A percentile compares a stretch with the other conserved stretches of the same genome.
These are phyloP conservation scores for Hetaerina titia DNA, from an alignment of 2,888 invertebrate species.

Conservation along the genomic window DNA sequence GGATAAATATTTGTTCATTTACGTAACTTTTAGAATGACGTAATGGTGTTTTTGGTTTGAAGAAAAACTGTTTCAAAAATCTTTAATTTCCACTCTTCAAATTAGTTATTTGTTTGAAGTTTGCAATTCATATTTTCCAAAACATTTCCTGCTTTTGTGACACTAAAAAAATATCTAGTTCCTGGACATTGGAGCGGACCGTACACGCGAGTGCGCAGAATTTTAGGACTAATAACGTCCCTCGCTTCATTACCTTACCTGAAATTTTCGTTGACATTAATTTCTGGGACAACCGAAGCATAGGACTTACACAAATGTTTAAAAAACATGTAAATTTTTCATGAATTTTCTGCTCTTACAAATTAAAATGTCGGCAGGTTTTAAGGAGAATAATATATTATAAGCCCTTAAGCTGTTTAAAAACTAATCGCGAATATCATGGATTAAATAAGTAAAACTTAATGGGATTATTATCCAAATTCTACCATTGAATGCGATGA, in stretches of 20 bases:
- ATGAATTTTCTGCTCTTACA: too few species aligned
- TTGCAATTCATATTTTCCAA: background rate
- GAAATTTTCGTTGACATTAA: rapidly evolving
- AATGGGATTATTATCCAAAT: too few species aligned
- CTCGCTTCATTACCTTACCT: background rate
- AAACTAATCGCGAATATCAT: too few species aligned
- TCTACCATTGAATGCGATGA: too few species aligned
- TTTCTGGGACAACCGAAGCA: background rate
- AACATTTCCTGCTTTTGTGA: background rate
- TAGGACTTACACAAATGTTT: background rate
- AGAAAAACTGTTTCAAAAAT: background rate
- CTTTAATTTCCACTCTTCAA: background rate
- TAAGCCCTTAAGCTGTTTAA: too few species aligned
- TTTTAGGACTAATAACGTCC: background rate
- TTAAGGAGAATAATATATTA: too few species aligned
- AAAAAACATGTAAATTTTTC: too few species aligned
- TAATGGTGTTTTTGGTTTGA: background rate
- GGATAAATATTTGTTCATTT: background rate
- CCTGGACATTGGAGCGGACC: background rate
- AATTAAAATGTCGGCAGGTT: too few species aligned
- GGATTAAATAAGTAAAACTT: too few species aligned
- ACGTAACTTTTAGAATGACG: background rate
- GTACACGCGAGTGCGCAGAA: background rate
- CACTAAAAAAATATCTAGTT: background rate
- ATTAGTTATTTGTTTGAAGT: background rate